Percentiles rank a stretch among this genome's conserved stretches.
Evolutionary conservation across 1,140 invertebrate species (phyloP).

Genomic region (Drosophila funebris): DNA sequence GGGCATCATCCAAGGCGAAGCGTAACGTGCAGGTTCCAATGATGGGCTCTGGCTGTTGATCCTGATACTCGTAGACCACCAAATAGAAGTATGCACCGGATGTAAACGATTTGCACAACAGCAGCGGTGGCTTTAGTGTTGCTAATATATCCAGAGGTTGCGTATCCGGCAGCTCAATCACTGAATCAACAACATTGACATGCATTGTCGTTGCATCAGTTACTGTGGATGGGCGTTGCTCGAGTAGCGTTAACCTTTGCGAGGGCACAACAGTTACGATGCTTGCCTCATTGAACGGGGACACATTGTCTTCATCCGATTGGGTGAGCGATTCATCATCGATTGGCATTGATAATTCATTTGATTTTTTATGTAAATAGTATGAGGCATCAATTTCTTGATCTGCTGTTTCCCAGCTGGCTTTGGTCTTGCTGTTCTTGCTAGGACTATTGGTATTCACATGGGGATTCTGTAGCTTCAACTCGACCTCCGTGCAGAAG

Average conservation of each 20-base stretch:
- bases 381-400: constrained; percentile 13
- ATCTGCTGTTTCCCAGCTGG: neutral
- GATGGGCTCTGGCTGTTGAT: neutral
- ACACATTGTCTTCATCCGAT: neutral
- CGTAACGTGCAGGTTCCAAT: constrained; percentile 39
- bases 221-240: neutral
- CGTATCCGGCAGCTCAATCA: constrained; percentile 12
- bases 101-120: constrained; percentile 22
- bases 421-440: neutral
- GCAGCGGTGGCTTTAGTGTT: constrained; percentile 13
- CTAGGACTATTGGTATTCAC: no score
- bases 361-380: constrained; percentile 16
- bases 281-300: neutral
- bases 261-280: constrained; percentile 3
- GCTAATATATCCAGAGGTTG: neutral
- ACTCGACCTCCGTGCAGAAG: constrained; percentile 32
- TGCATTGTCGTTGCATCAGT: neutral
- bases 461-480: constrained; percentile 22
- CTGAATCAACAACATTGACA: neutral
- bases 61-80: constrained; percentile 42
- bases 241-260: no score
- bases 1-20: constrained; percentile 23
- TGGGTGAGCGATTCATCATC: neutral
- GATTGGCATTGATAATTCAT: neutral
- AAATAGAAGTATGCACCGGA: constrained; percentile 32